Evolutionary conservation across 2,888 invertebrate species (phyloP).

Genomic region (Cerastoderma edule): DNA sequence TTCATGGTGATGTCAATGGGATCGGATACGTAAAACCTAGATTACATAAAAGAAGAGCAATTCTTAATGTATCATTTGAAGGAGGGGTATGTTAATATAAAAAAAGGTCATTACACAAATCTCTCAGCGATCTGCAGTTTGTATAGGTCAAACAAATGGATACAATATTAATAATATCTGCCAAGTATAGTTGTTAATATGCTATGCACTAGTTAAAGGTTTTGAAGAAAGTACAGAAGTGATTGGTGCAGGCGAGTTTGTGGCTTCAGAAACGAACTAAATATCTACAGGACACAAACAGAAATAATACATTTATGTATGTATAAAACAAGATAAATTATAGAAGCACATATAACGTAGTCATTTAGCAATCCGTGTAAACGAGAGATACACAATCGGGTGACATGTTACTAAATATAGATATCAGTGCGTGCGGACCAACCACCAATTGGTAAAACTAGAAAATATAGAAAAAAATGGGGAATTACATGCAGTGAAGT

Average conservation of each 20-base stretch:
- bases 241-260: constrained; percentile 11
- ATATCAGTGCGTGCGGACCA: constrained; percentile 45
- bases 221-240: constrained; percentile 6
- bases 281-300: constrained; percentile 15
- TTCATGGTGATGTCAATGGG: too few species aligned
- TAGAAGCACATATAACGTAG: constrained; percentile 23
- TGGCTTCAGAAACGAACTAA: constrained; percentile 10
- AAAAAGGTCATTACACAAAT: constrained; percentile 2
- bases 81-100: background rate
- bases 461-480: constrained; percentile 18
- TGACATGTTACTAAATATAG: constrained; percentile 60
- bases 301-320: constrained; percentile 15
- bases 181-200: too few species aligned
- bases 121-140: background rate
- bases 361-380: constrained; percentile 23
- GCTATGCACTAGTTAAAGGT: too few species aligned
- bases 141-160: background rate
- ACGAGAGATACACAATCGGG: constrained; percentile 49
- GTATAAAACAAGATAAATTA: constrained; percentile 25
- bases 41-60: too few species aligned
- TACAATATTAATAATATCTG: background rate
- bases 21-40: too few species aligned
- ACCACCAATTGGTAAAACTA: constrained; percentile 51
- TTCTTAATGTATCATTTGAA: background rate
- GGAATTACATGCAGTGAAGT: constrained; percentile 61